phyloP scores from a whole-genome alignment of 2,888 invertebrate species.

The Thera britannica region DNA sequence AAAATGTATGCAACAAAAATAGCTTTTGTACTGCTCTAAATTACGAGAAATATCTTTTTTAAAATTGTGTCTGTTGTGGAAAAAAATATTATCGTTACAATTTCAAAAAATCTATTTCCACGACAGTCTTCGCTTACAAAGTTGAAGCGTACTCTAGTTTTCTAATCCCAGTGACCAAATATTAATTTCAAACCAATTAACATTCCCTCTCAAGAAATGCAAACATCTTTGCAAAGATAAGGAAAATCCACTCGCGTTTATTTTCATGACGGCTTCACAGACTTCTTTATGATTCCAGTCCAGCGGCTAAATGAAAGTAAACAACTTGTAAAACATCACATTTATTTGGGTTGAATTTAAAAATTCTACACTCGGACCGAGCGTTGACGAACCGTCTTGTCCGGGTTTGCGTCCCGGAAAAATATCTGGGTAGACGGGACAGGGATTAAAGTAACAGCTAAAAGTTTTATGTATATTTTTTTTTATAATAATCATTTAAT shows the following conservation, averaged over 20 bases:
- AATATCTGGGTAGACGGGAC: conserved; percentile 29
- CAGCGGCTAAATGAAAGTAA: conserved; percentile 40
- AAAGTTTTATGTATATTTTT: neutral
- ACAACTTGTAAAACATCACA: conserved; percentile 46
- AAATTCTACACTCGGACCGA: conserved; percentile 46
- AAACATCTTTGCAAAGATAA: conserved; percentile 20
- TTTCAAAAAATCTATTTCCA: too few species aligned
- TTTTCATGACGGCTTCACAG: conserved; percentile 24
- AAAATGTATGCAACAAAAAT: too few species aligned
- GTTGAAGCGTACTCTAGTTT: neutral
- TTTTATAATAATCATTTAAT: too few species aligned
- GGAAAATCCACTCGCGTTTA: conserved; percentile 21
- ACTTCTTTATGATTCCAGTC: conserved; percentile 7
- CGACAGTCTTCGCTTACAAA: too few species aligned
- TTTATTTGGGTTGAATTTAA: conserved; percentile 54
- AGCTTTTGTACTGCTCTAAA: too few species aligned
- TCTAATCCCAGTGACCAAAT: neutral
- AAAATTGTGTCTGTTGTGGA: too few species aligned
- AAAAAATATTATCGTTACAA: too few species aligned
- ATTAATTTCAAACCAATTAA: neutral
- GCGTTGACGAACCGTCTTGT: conserved; percentile 50
- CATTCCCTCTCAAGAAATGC: conserved; percentile 2
- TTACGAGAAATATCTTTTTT: too few species aligned
- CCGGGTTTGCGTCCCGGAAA: conserved; percentile 46
- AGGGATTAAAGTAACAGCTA: conserved; percentile 15